These are phyloP conservation scores for Percopsis transmontana DNA, from an alignment of 2,113 vertebrate genomes.

Conservation along the genomic window DNA sequence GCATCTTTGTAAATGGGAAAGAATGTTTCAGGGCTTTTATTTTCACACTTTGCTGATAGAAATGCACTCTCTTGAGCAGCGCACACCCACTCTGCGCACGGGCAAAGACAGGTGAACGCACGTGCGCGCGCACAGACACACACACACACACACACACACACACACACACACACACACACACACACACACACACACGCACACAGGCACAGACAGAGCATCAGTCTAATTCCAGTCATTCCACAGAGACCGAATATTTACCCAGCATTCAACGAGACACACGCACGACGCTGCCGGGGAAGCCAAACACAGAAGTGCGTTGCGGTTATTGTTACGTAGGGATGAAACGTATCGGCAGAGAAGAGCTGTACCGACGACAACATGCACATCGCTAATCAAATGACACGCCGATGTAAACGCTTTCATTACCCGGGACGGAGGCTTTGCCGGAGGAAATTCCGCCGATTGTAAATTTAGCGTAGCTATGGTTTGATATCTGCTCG, in stretches of 20 bases:
- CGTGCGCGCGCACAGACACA: no score
- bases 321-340: no score
- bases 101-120: no score
- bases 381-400: slow-evolving; percentile 57
- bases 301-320: slow-evolving; percentile 13
- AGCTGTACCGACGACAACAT: slow-evolving; percentile 31
- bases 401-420: slow-evolving; percentile 41
- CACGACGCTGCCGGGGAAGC: no score
- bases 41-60: no score
- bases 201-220: not conserved
- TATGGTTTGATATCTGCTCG: slow-evolving; percentile 31
- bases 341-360: slow-evolving; percentile 34
- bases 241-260: slow-evolving; percentile 51
- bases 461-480: slow-evolving; percentile 48
- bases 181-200: slow-evolving; percentile 8
- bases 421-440: slow-evolving; percentile 42
- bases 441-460: slow-evolving; percentile 30
- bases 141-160: slow-evolving; percentile 14
- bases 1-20: not conserved
- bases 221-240: slow-evolving; percentile 39
- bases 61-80: no score
- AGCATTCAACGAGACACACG: slow-evolving; percentile 50
- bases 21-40: no score
- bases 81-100: no score
- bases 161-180: not conserved